Base-by-base conservation (phyloP, 2,113 vertebrate genomes). In the Prinia subflava region DNA sequence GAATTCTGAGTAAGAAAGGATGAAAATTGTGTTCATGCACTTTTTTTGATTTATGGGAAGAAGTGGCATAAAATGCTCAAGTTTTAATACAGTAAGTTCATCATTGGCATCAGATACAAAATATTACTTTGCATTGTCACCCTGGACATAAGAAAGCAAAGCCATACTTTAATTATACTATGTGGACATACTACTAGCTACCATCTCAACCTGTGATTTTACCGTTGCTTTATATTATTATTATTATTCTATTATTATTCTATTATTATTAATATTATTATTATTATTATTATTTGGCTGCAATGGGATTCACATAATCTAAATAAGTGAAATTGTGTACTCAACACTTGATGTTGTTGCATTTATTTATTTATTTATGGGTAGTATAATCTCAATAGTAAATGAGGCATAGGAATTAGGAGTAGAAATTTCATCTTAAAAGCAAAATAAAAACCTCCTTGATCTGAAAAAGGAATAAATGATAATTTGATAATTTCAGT, bases 291-390 rank as follows among this genome's bases (percentile, higher is more conserved):
- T 95, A 83, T 95, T 97, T 93, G 92, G 95, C 95, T 95, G 82
- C 92, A 95, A 96, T 96, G 96, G 97, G 59, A 97, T 96, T 97
- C 84, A 86, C 92, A 67, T 94, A 95, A 96, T 91, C 89, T 96
- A 96, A 97, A 95, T 87, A 91, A 94, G 96, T 94, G 92, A 96
- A 96, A 95, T 42, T 82, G 65, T 92, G 74, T 95, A 87, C 91
- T 96, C 93, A 87, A 91, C 92, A 94, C 83, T 91, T 83, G 95
- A 91, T 87, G 71, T 85, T 75, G 80, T 93, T 91, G 47, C 85
- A 49, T 95, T 92, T 96, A 97, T 97, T 95, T 96, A 94, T 92
- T 96, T 97, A 92, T 94, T 96, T 97, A 91, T 77, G 74, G 62
- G 70, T 95, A 94, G 87, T 55, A 84, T 84, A 74, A 92, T 92